Percentiles rank a stretch among this genome's conserved stretches.
Conservation (phyloP, 2,888 invertebrate species). For the Chymomyza amoena region DNA sequence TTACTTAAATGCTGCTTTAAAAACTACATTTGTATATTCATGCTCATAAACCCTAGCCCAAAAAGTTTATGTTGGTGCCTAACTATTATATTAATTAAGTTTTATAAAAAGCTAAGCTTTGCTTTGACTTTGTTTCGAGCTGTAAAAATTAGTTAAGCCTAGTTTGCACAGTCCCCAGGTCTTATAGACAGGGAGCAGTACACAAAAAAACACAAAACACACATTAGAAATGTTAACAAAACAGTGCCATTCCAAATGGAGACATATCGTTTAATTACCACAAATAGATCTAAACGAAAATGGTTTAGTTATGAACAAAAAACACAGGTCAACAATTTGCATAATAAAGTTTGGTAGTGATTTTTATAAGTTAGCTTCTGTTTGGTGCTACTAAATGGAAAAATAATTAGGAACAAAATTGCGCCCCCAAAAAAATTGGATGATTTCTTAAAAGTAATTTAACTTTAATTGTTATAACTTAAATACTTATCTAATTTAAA, state of each 20-base stretch:
- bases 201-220: conserved; percentile 4
- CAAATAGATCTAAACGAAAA: not conserved
- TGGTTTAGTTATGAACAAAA: not conserved
- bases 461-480: too few species aligned
- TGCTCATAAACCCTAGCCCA: not conserved
- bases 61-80: not conserved
- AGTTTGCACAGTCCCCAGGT: not conserved
- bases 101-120: not conserved
- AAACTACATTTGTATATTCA: not conserved
- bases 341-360: too few species aligned
- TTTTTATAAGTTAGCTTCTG: too few species aligned
- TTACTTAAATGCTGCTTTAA: too few species aligned
- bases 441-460: too few species aligned
- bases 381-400: too few species aligned
- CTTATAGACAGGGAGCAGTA: not conserved
- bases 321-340: too few species aligned
- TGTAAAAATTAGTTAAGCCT: not conserved
- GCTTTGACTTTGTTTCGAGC: not conserved
- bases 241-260: conserved; percentile 64
- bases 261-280: conserved; percentile 53
- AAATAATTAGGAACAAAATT: too few species aligned
- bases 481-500: too few species aligned
- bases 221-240: conserved; percentile 29
- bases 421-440: too few species aligned
- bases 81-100: not conserved